These are phyloP conservation scores for Bambusicola thoracicus DNA, from an alignment of 2,113 vertebrate species.

Conservation along the genomic window DNA sequence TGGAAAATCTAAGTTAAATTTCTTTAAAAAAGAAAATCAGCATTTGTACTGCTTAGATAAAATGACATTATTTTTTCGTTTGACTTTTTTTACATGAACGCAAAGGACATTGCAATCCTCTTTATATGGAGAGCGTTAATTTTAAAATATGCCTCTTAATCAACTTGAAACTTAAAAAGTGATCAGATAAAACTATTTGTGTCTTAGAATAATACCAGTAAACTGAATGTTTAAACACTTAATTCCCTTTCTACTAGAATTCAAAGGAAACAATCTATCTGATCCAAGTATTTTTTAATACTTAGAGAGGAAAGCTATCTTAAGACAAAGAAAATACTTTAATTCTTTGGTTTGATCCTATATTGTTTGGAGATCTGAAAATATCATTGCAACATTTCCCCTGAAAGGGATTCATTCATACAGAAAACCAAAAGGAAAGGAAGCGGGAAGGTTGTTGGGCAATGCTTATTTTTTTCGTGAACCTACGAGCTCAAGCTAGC, in stretches of 20 bases:
- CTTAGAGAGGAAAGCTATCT: conserved; percentile 48
- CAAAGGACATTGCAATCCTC: background rate
- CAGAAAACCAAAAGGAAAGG: conserved; percentile 76
- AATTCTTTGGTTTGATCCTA: conserved; percentile 71
- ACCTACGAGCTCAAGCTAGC: conserved; percentile 66
- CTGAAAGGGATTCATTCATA: conserved; percentile 77
- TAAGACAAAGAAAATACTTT: conserved; percentile 72
- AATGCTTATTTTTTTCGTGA: conserved; percentile 63
- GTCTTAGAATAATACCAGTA: conserved; percentile 1
- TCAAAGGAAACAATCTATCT: conserved; percentile 44
- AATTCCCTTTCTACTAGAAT: conserved; percentile 18
- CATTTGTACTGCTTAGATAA: background rate
- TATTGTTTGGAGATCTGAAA: conserved; percentile 67
- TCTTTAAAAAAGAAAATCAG: background rate
- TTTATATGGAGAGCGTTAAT: background rate
- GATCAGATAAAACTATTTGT: background rate
- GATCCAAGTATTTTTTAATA: conserved; percentile 27
- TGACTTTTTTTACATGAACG: background rate
- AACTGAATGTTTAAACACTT: background rate
- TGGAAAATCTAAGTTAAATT: background rate
- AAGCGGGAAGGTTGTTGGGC: conserved; percentile 70
- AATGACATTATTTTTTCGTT: background rate
- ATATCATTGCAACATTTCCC: conserved; percentile 55
- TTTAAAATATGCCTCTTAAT: background rate
- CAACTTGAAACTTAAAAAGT: background rate